Conservation (phyloP, 1,140 invertebrate genomes). For the Choristoneura fumiferana region DNA sequence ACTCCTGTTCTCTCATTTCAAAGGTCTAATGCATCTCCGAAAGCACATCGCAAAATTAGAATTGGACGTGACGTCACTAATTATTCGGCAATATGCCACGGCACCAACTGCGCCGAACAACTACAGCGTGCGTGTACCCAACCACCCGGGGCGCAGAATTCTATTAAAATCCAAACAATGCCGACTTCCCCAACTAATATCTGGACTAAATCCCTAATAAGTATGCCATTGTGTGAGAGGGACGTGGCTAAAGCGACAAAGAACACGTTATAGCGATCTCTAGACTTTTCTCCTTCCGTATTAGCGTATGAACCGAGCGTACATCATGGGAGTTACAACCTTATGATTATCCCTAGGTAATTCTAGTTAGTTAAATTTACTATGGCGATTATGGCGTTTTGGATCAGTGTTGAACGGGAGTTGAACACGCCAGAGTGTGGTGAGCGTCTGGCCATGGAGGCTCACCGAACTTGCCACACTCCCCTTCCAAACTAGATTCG, state of each 20-base stretch:
- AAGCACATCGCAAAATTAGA: conserved; percentile 1
- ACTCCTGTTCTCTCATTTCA: not conserved
- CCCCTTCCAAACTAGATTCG: conserved; percentile 75
- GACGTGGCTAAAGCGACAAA: conserved; percentile 71
- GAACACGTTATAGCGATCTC: conserved; percentile 74
- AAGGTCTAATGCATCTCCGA: conserved; percentile 14
- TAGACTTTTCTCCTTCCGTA: not conserved
- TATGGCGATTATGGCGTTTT: conserved; percentile 37
- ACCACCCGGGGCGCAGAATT: conserved; percentile 65
- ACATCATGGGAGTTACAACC: conserved; percentile 19
- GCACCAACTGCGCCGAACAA: conserved; percentile 44
- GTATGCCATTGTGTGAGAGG: conserved; percentile 77
- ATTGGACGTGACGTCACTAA: conserved; percentile 16
- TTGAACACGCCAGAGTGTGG: conserved; percentile 68
- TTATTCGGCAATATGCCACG: conserved; percentile 18
- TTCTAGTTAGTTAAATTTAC: conserved; percentile 28
- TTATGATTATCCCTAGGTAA: conserved; percentile 21
- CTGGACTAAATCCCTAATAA: conserved; percentile 78
- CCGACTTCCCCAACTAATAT: conserved; percentile 75
- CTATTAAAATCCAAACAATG: conserved; percentile 77
- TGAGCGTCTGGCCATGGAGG: conserved; percentile 74
- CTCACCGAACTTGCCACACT: conserved; percentile 74
- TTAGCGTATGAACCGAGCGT: not conserved
- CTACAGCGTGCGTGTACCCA: conserved; percentile 36
- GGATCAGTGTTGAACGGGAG: conserved; percentile 31